These are phyloP conservation scores for Tenualosa ilisha DNA, from an alignment of 2,797 vertebrate species.

Conservation along the genomic window DNA sequence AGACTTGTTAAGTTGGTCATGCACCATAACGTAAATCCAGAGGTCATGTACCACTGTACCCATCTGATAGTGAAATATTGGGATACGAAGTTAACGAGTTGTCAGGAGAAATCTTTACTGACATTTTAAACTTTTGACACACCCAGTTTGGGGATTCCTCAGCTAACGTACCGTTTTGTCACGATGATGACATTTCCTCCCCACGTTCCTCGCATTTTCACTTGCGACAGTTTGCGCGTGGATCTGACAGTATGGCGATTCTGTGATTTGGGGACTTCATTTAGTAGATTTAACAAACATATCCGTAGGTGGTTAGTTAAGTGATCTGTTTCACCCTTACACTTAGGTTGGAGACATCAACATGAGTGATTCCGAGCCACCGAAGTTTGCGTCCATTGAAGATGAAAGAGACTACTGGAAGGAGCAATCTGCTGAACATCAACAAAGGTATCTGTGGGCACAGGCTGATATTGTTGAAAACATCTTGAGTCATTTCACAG, in stretches of 20 bases:
- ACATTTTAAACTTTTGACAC: background rate
- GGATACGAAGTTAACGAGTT: background rate
- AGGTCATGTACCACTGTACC: too few species aligned
- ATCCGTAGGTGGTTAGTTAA: background rate
- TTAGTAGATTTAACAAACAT: background rate
- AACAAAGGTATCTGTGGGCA: slow-evolving; percentile 78
- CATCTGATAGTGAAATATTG: background rate
- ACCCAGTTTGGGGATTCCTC: slow-evolving; percentile 15
- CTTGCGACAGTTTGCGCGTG: background rate
- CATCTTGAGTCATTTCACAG: too few species aligned
- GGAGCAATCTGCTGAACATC: slow-evolving; percentile 82
- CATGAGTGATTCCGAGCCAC: slow-evolving; percentile 70
- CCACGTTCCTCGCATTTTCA: background rate
- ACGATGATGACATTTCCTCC: slow-evolving; percentile 13
- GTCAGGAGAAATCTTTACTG: background rate
- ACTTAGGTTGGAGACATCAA: background rate
- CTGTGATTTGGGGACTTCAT: background rate
- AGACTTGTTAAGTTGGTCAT: background rate
- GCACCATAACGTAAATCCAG: too few species aligned
- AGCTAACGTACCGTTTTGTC: background rate
- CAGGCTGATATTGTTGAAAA: background rate
- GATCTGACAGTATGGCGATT: background rate
- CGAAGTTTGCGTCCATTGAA: slow-evolving; percentile 79
- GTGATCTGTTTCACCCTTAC: background rate
- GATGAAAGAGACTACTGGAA: slow-evolving; percentile 91